phyloP scores from a whole-genome alignment of 2,888 invertebrate species.

The Dynastes maya region DNA sequence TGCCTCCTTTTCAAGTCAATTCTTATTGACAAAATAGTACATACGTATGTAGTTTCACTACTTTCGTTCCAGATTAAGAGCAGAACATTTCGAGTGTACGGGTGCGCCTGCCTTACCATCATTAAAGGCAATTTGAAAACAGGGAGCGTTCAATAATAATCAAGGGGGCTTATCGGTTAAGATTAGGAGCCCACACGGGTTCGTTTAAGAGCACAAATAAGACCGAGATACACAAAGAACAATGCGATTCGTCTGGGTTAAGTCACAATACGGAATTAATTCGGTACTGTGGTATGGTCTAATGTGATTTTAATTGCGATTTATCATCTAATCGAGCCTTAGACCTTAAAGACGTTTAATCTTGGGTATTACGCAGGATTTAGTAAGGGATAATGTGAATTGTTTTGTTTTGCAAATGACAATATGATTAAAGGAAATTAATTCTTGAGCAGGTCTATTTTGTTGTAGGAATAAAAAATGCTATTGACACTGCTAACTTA shows the following conservation, averaged over 20 bases:
- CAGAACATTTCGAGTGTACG: not conserved
- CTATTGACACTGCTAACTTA: no score
- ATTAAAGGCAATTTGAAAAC: conserved; percentile 2
- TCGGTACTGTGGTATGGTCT: not conserved
- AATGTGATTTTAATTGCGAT: conserved; percentile 5
- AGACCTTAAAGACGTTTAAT: no score
- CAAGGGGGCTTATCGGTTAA: not conserved
- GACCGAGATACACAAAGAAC: conserved; percentile 1
- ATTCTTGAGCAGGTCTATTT: no score
- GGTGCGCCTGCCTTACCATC: not conserved
- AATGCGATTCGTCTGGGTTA: conserved; percentile 1
- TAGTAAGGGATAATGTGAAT: no score
- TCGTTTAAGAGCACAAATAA: not conserved
- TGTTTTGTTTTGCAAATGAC: no score
- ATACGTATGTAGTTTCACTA: not conserved
- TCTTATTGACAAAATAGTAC: not conserved
- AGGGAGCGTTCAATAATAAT: conserved; percentile 3
- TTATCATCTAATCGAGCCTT: not conserved
- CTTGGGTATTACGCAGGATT: no score
- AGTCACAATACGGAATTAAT: not conserved
- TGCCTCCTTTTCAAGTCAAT: no score
- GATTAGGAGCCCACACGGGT: not conserved
- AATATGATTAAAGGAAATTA: no score
- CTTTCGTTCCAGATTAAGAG: not conserved
- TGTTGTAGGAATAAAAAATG: no score